Conservation (phyloP, 2,113 vertebrate genomes). For the Hydrolagus affinis region DNA sequence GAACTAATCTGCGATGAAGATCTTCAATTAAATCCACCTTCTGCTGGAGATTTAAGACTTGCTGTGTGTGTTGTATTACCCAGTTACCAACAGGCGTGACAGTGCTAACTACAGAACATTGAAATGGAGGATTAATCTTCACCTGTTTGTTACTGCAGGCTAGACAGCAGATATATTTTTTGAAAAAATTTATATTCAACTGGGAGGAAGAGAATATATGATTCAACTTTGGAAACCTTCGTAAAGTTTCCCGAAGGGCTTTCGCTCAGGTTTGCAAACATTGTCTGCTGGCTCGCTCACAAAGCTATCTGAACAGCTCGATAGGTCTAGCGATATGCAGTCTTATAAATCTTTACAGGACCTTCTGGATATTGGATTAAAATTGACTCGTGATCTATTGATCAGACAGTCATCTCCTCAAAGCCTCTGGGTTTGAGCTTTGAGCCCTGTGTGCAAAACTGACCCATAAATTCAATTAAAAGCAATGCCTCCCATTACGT, state of each 20-base stretch:
- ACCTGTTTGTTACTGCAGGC: neutral
- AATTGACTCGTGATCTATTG: neutral
- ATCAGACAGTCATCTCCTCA: neutral
- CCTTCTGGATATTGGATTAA: neutral
- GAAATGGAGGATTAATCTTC: conserved; percentile 1
- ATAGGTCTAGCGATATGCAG: neutral
- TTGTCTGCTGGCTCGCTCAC: too few species aligned
- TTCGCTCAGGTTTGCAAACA: neutral
- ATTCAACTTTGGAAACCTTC: neutral
- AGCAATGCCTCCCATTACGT: neutral
- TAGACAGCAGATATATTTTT: neutral
- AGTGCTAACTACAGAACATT: neutral
- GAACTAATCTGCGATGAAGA: too few species aligned
- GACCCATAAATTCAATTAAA: neutral
- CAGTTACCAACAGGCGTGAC: neutral
- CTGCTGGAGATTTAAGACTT: neutral
- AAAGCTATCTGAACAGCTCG: neutral
- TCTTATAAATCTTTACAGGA: neutral
- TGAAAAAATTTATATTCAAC: neutral
- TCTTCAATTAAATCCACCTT: neutral
- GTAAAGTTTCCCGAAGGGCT: neutral
- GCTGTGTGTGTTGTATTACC: conserved; percentile 10
- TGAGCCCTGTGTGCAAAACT: neutral
- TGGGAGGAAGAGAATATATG: neutral
- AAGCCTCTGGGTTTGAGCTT: neutral